These are phyloP conservation scores for Magallana ariakensis DNA, from an alignment of 1,140 invertebrate genomes.

Conservation along the genomic window DNA sequence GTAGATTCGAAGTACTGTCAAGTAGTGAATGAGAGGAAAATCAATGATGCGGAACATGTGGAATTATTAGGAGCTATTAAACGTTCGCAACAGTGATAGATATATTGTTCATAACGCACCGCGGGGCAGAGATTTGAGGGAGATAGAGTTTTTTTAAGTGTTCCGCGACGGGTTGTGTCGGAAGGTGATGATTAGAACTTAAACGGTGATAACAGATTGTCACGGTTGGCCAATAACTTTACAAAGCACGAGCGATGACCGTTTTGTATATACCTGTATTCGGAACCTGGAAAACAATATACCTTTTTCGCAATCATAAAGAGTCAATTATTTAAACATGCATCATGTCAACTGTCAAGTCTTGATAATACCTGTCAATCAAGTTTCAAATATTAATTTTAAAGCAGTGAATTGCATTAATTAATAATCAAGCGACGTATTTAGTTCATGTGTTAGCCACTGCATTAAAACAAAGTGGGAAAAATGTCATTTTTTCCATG, in stretches of 20 bases:
- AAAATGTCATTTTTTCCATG: too few species aligned
- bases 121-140: background rate
- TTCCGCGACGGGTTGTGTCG: background rate
- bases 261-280: too few species aligned
- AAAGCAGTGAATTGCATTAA: too few species aligned
- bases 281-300: too few species aligned
- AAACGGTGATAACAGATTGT: background rate
- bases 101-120: constrained; percentile 30
- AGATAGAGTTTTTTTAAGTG: constrained; percentile 11
- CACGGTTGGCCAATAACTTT: background rate
- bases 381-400: too few species aligned
- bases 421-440: too few species aligned
- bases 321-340: too few species aligned
- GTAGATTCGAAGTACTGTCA: background rate
- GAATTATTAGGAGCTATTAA: constrained; percentile 20
- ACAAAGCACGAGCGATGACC: background rate
- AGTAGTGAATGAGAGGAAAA: background rate
- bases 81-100: background rate
- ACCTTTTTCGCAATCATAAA: too few species aligned
- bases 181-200: background rate
- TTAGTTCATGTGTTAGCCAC: too few species aligned
- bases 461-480: too few species aligned
- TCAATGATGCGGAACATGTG: constrained; percentile 9
- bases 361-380: too few species aligned
- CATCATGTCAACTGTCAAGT: too few species aligned